Evolutionary conservation across 2,888 invertebrate genomes (phyloP).

Genomic region (Oxytorus armatus): DNA sequence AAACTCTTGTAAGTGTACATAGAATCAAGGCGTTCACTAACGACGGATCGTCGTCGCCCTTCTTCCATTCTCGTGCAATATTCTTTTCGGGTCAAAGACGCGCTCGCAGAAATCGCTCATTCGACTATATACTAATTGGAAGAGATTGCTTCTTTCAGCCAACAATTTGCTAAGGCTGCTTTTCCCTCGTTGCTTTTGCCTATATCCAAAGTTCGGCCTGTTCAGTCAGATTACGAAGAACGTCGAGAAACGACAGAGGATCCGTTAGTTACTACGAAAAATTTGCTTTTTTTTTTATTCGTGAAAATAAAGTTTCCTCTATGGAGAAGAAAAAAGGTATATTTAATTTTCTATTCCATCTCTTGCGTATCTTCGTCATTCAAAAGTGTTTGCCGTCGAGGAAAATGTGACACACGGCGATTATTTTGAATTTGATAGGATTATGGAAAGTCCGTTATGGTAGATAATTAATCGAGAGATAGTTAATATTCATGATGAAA

Average conservation of each 20-base stretch:
- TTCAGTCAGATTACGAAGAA: neutral
- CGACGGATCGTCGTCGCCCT: neutral
- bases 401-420: neutral
- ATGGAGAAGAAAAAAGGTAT: neutral
- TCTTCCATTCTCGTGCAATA: neutral
- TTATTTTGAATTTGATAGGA: neutral
- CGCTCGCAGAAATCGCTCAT: conserved; percentile 23
- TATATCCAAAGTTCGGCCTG: neutral
- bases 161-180: conserved; percentile 1
- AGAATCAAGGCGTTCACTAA: too few species aligned
- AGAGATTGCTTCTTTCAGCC: conserved; percentile 20
- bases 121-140: conserved; percentile 47
- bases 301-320: neutral
- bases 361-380: neutral
- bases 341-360: neutral
- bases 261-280: neutral
- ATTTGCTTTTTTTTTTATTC: too few species aligned
- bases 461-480: neutral
- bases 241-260: neutral
- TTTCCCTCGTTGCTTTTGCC: conserved; percentile 10
- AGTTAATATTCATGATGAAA: neutral
- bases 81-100: conserved; percentile 13
- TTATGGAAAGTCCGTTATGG: neutral
- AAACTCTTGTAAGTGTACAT: too few species aligned
- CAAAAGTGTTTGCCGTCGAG: neutral